phyloP scores from a whole-genome alignment of 2,888 invertebrate genomes.

The Caenorhabditis becei region DNA sequence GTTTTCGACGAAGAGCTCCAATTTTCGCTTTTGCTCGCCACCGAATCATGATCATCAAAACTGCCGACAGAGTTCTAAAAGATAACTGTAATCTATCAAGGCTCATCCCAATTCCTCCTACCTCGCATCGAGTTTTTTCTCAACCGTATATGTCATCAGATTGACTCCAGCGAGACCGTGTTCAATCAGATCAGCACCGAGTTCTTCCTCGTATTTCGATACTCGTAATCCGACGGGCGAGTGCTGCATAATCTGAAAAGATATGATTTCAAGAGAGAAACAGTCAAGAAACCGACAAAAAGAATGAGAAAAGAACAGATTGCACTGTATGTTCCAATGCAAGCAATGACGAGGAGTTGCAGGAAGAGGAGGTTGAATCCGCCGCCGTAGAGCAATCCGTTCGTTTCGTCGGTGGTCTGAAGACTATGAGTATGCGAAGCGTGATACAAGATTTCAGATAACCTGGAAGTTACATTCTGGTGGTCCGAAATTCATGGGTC shows the following conservation, averaged over 20 bases:
- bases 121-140: slow-evolving; percentile 76
- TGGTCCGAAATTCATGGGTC: slow-evolving; percentile 62
- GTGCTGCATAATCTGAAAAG: slow-evolving; percentile 69
- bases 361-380: slow-evolving; percentile 51
- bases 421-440: too few relatives aligned
- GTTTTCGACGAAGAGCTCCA: slow-evolving; percentile 47
- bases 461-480: slow-evolving; percentile 48
- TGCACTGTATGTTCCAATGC: slow-evolving; percentile 57
- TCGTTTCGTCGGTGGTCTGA: slow-evolving; percentile 39
- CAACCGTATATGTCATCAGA: slow-evolving; percentile 76
- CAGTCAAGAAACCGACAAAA: slow-evolving; percentile 45
- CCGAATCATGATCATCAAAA: slow-evolving; percentile 47
- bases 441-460: too few relatives aligned
- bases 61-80: slow-evolving; percentile 47
- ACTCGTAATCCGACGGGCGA: slow-evolving; percentile 75
- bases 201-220: slow-evolving; percentile 76
- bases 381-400: slow-evolving; percentile 62
- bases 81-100: too few relatives aligned
- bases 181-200: slow-evolving; percentile 79
- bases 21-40: slow-evolving; percentile 55
- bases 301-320: slow-evolving; percentile 61
- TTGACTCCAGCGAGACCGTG: slow-evolving; percentile 78
- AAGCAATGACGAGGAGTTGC: slow-evolving; percentile 46
- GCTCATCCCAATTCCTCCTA: slow-evolving; percentile 34
- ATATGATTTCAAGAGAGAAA: background rate